These are phyloP conservation scores for Drosophila suboccidentalis DNA, from an alignment of 2,888 invertebrate species.

Conservation along the genomic window DNA sequence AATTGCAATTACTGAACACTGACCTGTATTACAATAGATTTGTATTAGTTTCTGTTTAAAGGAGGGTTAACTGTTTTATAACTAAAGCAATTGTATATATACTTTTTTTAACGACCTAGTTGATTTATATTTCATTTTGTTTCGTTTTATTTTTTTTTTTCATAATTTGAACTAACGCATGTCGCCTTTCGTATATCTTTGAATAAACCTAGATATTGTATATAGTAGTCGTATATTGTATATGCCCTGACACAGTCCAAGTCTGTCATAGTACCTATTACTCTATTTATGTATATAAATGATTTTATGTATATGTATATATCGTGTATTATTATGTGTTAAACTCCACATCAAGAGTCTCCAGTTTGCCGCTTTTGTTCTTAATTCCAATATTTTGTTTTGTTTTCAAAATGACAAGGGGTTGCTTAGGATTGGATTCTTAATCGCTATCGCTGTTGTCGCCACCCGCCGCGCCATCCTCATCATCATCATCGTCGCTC, in stretches of 20 bases:
- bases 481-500: conserved; percentile 89
- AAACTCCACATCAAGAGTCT: conserved; percentile 18
- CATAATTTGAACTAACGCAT: conserved; percentile 43
- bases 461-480: conserved; percentile 83
- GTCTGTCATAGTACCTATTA: conserved; percentile 71
- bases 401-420: conserved; percentile 53
- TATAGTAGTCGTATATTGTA: conserved; percentile 59
- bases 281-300: conserved; percentile 45
- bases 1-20: conserved; percentile 34
- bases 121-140: conserved; percentile 7
- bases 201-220: conserved; percentile 44
- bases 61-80: conserved; percentile 10
- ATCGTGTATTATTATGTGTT: conserved; percentile 13
- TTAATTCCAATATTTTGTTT: conserved; percentile 38
- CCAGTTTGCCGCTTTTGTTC: conserved; percentile 28
- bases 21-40: conserved; percentile 9
- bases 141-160: too few species aligned
- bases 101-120: conserved; percentile 23
- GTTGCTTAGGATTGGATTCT: conserved; percentile 19
- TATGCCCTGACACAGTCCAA: conserved; percentile 78
- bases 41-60: conserved; percentile 4
- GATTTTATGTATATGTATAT: conserved; percentile 15
- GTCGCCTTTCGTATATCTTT: conserved; percentile 18
- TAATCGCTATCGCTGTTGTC: conserved; percentile 82
- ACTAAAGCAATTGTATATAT: conserved; percentile 20